Conservation (phyloP, 2,113 vertebrate genomes). For the Polypterus bichir region DNA sequence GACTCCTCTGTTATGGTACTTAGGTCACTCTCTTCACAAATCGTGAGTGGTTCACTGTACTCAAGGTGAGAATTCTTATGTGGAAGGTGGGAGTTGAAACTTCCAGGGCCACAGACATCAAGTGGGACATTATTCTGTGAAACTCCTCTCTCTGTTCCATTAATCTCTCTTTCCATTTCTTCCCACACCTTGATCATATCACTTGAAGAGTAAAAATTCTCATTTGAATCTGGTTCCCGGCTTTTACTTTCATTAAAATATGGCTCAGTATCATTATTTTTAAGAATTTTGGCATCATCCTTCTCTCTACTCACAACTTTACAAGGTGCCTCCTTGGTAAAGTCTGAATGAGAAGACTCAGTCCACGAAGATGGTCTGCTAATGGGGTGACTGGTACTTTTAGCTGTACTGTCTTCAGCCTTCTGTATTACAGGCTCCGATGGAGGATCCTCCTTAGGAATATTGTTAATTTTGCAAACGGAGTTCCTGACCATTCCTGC, state of each 20-base stretch:
- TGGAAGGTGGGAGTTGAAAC: slow-evolving; percentile 10
- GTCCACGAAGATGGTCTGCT: slow-evolving; percentile 50
- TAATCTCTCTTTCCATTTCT: slow-evolving; percentile 46
- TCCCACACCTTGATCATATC: slow-evolving; percentile 64
- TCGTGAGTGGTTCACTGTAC: slow-evolving; percentile 36
- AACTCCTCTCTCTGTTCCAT: slow-evolving; percentile 17
- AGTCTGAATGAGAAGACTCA: slow-evolving; percentile 51
- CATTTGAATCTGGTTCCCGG: slow-evolving; percentile 29
- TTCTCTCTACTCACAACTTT: background rate
- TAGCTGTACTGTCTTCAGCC: slow-evolving; percentile 17
- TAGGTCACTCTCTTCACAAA: slow-evolving; percentile 57
- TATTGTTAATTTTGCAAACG: slow-evolving; percentile 59
- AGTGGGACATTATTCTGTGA: slow-evolving; percentile 13
- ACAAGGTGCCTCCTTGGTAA: slow-evolving; percentile 25
- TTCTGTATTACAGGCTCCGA: slow-evolving; percentile 9
- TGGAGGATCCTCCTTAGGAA: slow-evolving; percentile 36
- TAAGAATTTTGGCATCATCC: slow-evolving; percentile 12
- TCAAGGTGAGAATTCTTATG: slow-evolving; percentile 11
- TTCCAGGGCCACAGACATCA: background rate
- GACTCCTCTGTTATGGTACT: slow-evolving; percentile 37
- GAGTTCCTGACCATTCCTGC: slow-evolving; percentile 78
- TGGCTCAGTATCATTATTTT: slow-evolving; percentile 8
- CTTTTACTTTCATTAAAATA: slow-evolving; percentile 4
- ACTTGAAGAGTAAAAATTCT: slow-evolving; percentile 50
- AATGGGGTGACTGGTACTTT: slow-evolving; percentile 14